phyloP scores from a whole-genome alignment of 2,888 invertebrate species.

The Amphimallon solstitiale region DNA sequence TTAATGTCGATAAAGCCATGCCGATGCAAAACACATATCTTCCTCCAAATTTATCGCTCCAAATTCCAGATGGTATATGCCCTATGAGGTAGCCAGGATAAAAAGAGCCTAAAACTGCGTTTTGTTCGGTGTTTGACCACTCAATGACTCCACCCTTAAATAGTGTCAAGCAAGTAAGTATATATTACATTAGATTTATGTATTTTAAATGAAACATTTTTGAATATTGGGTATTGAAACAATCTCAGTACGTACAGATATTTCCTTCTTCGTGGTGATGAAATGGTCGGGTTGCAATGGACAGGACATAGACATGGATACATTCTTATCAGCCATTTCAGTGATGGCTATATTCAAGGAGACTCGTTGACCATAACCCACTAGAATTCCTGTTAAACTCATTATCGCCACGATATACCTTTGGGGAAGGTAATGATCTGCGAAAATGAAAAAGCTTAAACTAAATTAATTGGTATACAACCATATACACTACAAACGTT shows the following conservation, averaged over 20 bases:
- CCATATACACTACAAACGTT: too few species aligned
- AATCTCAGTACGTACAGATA: background rate
- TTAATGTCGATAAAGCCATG: conserved; percentile 30
- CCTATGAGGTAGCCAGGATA: conserved; percentile 39
- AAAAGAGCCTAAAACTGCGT: conserved; percentile 33
- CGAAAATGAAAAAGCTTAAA: too few species aligned
- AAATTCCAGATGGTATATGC: conserved; percentile 38
- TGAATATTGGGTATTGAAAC: too few species aligned
- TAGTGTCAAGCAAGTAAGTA: too few species aligned
- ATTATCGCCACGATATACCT: conserved; percentile 17
- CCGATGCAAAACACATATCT: conserved; percentile 30
- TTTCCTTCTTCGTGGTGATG: background rate
- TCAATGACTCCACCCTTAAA: conserved; percentile 33
- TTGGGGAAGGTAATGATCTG: background rate
- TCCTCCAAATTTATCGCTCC: conserved; percentile 37
- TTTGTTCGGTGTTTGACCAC: conserved; percentile 28
- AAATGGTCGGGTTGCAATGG: background rate
- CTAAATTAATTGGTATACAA: too few species aligned
- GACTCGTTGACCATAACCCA: conserved; percentile 32
- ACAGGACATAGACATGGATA: background rate
- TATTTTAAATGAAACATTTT: too few species aligned
- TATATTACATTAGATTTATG: too few species aligned
- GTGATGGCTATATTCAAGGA: conserved; percentile 30
- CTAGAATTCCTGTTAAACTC: conserved; percentile 9
- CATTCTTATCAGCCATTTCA: conserved; percentile 25